Evolutionary conservation across 2,113 vertebrate species (phyloP).

Genomic region (Ceyx melanurus): DNA sequence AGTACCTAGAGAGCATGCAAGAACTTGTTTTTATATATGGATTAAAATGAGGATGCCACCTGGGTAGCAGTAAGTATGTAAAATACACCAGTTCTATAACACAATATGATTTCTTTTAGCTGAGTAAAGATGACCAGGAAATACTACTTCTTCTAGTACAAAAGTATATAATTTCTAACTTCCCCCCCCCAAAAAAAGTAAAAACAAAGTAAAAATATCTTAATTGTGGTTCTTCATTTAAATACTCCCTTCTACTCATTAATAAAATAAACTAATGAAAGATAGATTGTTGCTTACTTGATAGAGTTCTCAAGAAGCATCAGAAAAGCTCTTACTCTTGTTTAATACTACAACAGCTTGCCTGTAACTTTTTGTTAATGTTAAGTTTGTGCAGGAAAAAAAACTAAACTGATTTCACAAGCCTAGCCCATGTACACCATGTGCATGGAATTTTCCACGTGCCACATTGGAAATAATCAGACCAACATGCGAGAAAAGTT

Average conservation of each 20-base stretch:
- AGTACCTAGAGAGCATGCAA: background rate
- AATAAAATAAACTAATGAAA: background rate
- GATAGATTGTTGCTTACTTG: rapidly evolving
- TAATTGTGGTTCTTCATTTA: background rate
- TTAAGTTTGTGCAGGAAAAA: background rate
- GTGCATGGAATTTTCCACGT: background rate
- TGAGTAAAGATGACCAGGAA: background rate
- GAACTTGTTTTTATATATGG: background rate
- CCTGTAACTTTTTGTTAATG: background rate
- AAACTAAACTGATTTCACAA: background rate
- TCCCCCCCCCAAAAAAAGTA: background rate
- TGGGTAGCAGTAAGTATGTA: background rate
- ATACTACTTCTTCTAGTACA: background rate
- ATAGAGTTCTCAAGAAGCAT: background rate
- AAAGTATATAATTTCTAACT: background rate
- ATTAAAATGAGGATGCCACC: background rate
- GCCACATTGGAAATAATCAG: background rate
- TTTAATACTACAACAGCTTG: background rate
- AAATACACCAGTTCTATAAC: background rate
- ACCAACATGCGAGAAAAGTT: background rate
- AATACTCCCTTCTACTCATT: background rate
- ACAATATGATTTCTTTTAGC: background rate
- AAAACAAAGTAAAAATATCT: background rate
- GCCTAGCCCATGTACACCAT: background rate
- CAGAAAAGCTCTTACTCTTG: background rate